Evolutionary conservation across 2,797 vertebrate genomes (phyloP), one percentile per base, ranked within the genome.

Genomic region (Rhabdophis nuchalis): DNA sequence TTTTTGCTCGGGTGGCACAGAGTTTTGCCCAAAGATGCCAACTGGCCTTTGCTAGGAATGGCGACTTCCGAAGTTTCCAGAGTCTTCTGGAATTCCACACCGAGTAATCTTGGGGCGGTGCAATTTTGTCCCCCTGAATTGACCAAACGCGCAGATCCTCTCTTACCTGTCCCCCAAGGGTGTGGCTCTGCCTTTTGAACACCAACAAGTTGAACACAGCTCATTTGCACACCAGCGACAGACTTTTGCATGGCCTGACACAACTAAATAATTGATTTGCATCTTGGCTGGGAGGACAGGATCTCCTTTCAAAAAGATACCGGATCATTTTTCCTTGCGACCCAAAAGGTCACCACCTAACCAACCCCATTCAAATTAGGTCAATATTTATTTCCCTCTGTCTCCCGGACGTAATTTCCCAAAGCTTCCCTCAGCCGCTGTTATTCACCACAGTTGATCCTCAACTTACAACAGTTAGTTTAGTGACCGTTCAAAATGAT

Each of bases 201-300:
- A 89, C 91, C 53, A 50, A 46, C 92, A 93, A 0, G 0, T 56
- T 12, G 36, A 46, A 10, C 10, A 29, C 25, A 1, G 92, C n/a
- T 88, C 68, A 72, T 72, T n/a, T 20, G 54, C 90, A 58, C 90
- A 68, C 88, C 85, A 72, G 6, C 58, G 87, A 91, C 9, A 46
- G 89, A 89, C 46, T 96, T 93, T 87, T 93, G 90, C 94, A 90
- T n/a, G 90, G 92, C 90, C 88, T 90, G 53, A 5, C 0, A 54
- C 18, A 2, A 0, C 56, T n/a, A 9, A 72, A 72, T 58, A 36
- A 32, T 7, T 60, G 1, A 3, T 56, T 57, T 91, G 87, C 93
- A 90, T 56, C 90, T 87, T 90, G 86, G 29, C 86, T 88, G 36
- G 29, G 88, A 89, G 89, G 60, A 60, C 50, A 32, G 88, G 32